Percentiles rank a stretch among this genome's conserved stretches.
Evolutionary conservation across 1,140 invertebrate species (phyloP).

Genomic region (Cotesia glomerata): DNA sequence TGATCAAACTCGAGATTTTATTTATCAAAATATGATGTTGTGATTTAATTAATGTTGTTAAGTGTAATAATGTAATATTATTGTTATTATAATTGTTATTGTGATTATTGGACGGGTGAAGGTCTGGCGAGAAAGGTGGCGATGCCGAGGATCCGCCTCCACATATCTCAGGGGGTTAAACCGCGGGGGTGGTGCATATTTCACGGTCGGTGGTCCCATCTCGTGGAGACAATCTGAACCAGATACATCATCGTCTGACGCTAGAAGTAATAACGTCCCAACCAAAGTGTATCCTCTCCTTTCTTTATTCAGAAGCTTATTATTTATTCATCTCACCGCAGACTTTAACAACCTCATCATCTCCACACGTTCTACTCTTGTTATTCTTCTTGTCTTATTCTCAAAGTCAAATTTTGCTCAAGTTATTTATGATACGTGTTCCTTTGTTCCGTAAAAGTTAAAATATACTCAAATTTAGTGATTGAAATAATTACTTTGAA

Average conservation of each 20-base stretch:
- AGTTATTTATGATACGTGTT: too few relatives aligned
- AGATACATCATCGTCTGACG: slow-evolving; percentile 64
- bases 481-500: too few relatives aligned
- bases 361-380: slow-evolving; percentile 6
- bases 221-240: slow-evolving; percentile 63
- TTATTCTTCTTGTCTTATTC: slow-evolving; percentile 14
- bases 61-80: too few relatives aligned
- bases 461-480: too few relatives aligned
- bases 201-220: slow-evolving; percentile 63
- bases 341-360: slow-evolving; percentile 22
- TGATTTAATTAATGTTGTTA: too few relatives aligned
- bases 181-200: slow-evolving; percentile 60
- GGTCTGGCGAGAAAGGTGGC: slow-evolving; percentile 42
- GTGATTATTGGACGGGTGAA: too few relatives aligned
- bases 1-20: slow-evolving; percentile 23
- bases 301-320: slow-evolving; percentile 55
- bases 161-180: slow-evolving; percentile 54
- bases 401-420: not conserved
- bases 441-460: too few relatives aligned
- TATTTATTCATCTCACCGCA: slow-evolving; percentile 63
- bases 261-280: slow-evolving; percentile 57
- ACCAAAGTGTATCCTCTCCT: slow-evolving; percentile 39
- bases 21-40: not conserved
- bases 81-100: too few relatives aligned
- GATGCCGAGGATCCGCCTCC: slow-evolving; percentile 50